A percentile compares a stretch with the other conserved stretches of the same genome.
Conservation (phyloP, 2,113 vertebrate species). For the Syrrhaptes paradoxus region DNA sequence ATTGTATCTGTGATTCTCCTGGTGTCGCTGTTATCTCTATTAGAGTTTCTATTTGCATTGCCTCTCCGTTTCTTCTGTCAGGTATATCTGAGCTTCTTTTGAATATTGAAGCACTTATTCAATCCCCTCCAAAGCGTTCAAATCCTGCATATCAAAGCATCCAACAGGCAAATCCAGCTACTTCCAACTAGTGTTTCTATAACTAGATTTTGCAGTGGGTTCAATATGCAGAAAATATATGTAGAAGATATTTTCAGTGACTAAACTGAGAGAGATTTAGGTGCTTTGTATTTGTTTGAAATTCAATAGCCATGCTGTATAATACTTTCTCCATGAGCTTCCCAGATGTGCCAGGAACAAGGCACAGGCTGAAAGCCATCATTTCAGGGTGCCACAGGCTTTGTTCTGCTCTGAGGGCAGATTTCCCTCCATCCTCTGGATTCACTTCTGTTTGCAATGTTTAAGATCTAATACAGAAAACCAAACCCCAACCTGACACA, state of each 20-base stretch:
- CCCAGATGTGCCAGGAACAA: neutral
- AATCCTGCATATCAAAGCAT: conserved; percentile 1
- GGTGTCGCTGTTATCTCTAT: neutral
- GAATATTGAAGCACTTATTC: neutral
- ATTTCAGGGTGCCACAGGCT: neutral
- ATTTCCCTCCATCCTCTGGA: neutral
- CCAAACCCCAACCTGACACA: neutral
- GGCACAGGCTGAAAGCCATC: neutral
- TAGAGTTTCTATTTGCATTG: neutral
- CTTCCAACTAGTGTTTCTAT: neutral
- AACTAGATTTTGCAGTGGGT: neutral
- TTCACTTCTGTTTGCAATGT: neutral
- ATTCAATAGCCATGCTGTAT: neutral
- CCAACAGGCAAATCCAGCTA: conserved; percentile 4
- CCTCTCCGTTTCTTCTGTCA: neutral
- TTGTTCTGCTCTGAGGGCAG: neutral
- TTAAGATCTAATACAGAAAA: conserved; percentile 8
- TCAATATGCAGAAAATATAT: conserved; percentile 16
- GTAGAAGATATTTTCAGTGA: neutral
- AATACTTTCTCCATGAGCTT: neutral
- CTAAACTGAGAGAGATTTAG: conserved; percentile 25
- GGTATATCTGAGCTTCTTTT: neutral
- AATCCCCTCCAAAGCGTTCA: neutral
- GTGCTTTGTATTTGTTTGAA: conserved; percentile 2
- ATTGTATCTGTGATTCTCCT: neutral